Percentiles rank a stretch among this genome's conserved stretches.
These are phyloP conservation scores for Vanessa cardui DNA, from an alignment of 2,888 invertebrate genomes.

Conservation along the genomic window DNA sequence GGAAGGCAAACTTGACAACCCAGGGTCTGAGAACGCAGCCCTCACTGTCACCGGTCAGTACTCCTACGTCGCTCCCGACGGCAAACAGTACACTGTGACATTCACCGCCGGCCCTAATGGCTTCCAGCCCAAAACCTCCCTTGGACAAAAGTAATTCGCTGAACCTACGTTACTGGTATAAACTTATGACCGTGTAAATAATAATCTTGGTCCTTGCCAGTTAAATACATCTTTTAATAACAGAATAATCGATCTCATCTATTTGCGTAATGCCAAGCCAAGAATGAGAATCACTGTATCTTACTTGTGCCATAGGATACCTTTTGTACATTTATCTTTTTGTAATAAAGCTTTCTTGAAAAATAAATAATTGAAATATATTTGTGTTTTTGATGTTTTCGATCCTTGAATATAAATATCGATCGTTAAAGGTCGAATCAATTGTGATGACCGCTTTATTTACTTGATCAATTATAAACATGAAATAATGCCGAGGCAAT, in stretches of 20 bases:
- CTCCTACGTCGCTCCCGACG: conserved; percentile 85
- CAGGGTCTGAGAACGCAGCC: conserved; percentile 84
- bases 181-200: conserved; percentile 32
- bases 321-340: conserved; percentile 64
- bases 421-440: too few species aligned
- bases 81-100: conserved; percentile 85
- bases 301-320: conserved; percentile 73
- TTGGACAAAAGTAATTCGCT: conserved; percentile 62
- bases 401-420: too few species aligned
- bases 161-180: conserved; percentile 3
- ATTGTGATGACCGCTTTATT: too few species aligned
- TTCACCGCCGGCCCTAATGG: conserved; percentile 85
- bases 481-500: too few species aligned
- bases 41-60: conserved; percentile 85
- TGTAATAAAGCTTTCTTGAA: conserved; percentile 44
- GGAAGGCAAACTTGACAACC: conserved; percentile 85
- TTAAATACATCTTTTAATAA: conserved; percentile 18
- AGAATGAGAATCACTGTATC: conserved; percentile 51
- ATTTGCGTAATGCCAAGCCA: conserved; percentile 45
- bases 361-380: conserved; percentile 39
- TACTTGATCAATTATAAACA: too few species aligned
- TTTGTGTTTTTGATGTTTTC: conserved; percentile 23
- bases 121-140: conserved; percentile 81
- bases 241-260: conserved; percentile 58
- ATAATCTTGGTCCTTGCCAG: conserved; percentile 29